Evolutionary conservation across 2,797 vertebrate species (phyloP).

Genomic region (Pogoniulus pusillus): DNA sequence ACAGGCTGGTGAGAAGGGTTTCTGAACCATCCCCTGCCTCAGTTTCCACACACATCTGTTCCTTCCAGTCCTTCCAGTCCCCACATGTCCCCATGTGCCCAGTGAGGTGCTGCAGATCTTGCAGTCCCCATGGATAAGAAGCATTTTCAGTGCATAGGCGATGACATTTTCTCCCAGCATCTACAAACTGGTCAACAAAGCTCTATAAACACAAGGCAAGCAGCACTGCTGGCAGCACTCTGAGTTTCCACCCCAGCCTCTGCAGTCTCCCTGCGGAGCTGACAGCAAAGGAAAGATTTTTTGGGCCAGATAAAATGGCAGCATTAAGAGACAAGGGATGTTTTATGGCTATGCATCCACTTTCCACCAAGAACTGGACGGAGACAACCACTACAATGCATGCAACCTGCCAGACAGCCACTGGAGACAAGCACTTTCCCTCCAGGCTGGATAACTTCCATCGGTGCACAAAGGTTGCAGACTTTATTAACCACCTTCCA

Average conservation of each 20-base stretch:
- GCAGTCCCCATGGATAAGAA: accelerated
- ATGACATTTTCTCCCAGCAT: constrained; percentile 5
- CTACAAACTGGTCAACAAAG: background rate
- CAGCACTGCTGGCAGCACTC: constrained; percentile 24
- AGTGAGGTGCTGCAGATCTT: accelerated
- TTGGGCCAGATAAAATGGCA: constrained; percentile 40
- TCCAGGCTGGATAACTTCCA: constrained; percentile 32
- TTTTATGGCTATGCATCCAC: constrained; percentile 37
- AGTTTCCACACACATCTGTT: accelerated
- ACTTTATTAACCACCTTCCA: background rate
- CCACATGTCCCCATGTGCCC: background rate
- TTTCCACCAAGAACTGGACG: constrained; percentile 28
- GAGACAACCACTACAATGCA: background rate
- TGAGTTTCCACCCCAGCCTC: constrained; percentile 26
- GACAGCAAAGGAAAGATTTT: constrained; percentile 48
- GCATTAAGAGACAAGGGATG: constrained; percentile 9
- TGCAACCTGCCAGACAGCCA: constrained; percentile 16
- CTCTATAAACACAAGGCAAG: background rate
- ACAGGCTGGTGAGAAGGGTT: background rate
- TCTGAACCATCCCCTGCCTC: background rate
- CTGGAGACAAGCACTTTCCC: background rate
- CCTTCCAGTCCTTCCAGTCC: background rate
- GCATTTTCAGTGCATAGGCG: accelerated
- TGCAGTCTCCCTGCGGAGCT: constrained; percentile 36
- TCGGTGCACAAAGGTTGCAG: background rate